These are phyloP conservation scores for Brotogeris chrysoptera DNA, from an alignment of 2,797 vertebrate genomes.

Conservation along the genomic window DNA sequence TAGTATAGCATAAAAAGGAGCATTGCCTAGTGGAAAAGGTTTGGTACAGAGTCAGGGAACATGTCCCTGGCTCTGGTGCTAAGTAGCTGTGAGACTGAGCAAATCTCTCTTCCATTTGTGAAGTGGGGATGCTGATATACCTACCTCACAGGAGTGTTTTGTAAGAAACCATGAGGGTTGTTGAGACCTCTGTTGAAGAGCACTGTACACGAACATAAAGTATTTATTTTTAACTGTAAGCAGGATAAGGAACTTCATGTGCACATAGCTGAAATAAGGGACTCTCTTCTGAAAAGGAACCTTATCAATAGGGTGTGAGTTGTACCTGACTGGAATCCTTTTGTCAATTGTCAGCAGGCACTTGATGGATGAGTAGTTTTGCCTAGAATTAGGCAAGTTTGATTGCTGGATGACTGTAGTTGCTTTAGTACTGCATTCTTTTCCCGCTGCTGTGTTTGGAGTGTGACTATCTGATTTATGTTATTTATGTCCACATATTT, in stretches of 20 bases:
- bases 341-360: not conserved
- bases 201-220: not conserved
- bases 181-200: not conserved
- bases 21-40: not conserved
- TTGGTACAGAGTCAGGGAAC: not conserved
- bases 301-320: not conserved
- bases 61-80: not conserved
- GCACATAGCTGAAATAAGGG: not conserved
- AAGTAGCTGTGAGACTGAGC: not conserved
- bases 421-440: conserved; percentile 2
- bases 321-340: not conserved
- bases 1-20: not conserved
- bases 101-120: not conserved
- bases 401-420: not conserved
- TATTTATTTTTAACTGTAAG: conserved; percentile 42
- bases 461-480: not conserved
- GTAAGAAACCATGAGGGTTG: not conserved
- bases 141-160: conserved; percentile 38
- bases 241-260: not conserved
- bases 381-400: not conserved
- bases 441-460: not conserved
- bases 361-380: not conserved
- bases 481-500: not conserved
- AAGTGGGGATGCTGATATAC: not conserved
- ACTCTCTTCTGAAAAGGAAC: not conserved